Evolutionary conservation across 2,797 vertebrate genomes (phyloP), one percentile per base, ranked within the genome.

Genomic region (Poeciliopsis paucimaculata): DNA sequence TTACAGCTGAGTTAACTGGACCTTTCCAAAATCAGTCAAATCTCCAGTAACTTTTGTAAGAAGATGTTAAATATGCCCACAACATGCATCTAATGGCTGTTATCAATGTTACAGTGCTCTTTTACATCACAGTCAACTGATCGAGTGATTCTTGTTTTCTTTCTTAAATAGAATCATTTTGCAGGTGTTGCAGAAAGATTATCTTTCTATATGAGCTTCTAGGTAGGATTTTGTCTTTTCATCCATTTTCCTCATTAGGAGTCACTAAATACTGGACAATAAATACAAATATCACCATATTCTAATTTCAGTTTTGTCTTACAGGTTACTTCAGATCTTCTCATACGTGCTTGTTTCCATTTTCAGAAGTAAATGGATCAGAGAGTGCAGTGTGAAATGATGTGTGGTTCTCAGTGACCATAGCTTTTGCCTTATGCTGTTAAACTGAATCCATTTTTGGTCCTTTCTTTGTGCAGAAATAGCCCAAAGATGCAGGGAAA

Each of bases 361-460:
- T 5, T 77, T 79, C 23, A 46, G 47, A 75, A 79, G 87, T 84
- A 79, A 89, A 88, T 86, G 1, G 5, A 62, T 76, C 77, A 45
- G 53, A 73, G 75, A 80, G 72, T 81, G 45, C 71, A 75, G 68
- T 72, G 53, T 72, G 64, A 75, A 77, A 73, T 77, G 78, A 49
- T 70, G 66, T 70, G 45, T 73, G 77, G 76, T 81, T 85, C 82
- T 88, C 80, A 72, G 55, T 76, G 23, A 80, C 81, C 83, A 45
- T 83, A 83, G 83, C 84, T 86, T 77, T 78, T 82, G 74, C 86
- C 81, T 78, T 89, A 88, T 84, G 75, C 83, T 81, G 71, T 74
- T 62, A 78, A 87, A 82, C 81, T 45, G 78, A 92, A 86, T 90
- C 83, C 82, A 91, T 91, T 90, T 57, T 88, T 83, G 70, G 87